Evolutionary conservation across 1,140 invertebrate genomes (phyloP), one percentile per base, ranked within the genome.

Genomic region (Vanessa atalanta): DNA sequence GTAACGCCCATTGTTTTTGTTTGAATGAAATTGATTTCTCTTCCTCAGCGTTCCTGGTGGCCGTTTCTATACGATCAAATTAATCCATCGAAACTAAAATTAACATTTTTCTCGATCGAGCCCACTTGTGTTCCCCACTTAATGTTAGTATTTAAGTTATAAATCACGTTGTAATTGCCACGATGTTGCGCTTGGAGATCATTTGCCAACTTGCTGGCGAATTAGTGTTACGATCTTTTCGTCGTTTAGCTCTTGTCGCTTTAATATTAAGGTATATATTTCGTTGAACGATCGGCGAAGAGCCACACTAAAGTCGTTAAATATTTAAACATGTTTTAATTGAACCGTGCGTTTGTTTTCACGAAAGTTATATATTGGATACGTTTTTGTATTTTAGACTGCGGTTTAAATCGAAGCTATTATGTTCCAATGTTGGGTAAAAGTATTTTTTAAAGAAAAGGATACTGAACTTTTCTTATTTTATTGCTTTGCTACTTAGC

Each of bases 91-190:
- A 43, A 61, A 61, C 73, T 76, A 78, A 83, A 86, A 86, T 87
- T 82, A 88, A 86, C 80, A 88, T 86, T 79, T 85, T 80, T 76
- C 65, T 64, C 37, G 79, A 83, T 81, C 78, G 78, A 77, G 67
- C 70, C 71, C 74, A 31, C 2, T 31, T 6, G 26, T 53, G 75
- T 72, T 70, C 72, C 67, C 50, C 77, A 67, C 75, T 73, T 84
- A 88, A 85, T 86, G 68, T 72, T 79, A 69, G 82, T 83, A 79
- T 83, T 87, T 81, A 84, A 67, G 78, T 80, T 80, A 83, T 89
- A 88, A 89, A 88, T 89, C 86, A 84, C 77, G 64, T 57, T 37
- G 73, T 86, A 85, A 89, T 89, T 83, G 80, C 83, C 64, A 65
- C 65, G 72, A 75, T 80, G 51, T 55, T 55, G 37, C 20, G 47